Evolutionary conservation across 2,113 vertebrate species (phyloP).

Genomic region (Emydocephalus ijimae): DNA sequence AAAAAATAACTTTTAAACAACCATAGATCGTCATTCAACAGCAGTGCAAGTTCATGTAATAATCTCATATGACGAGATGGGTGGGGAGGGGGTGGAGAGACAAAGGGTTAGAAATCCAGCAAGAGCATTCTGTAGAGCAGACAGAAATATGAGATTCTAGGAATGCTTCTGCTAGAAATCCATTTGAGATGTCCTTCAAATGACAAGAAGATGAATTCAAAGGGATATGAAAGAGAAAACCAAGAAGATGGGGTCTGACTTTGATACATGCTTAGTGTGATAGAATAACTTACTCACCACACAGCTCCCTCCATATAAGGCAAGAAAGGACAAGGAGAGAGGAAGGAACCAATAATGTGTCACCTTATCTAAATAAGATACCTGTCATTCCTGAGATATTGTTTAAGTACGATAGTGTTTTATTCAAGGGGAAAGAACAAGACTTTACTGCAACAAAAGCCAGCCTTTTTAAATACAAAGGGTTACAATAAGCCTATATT

Average conservation of each 20-base stretch:
- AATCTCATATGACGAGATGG: constrained; percentile 48
- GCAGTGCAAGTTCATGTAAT: constrained; percentile 61
- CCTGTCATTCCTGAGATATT: constrained; percentile 71
- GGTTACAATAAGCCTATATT: constrained; percentile 24
- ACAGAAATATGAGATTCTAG: constrained; percentile 63
- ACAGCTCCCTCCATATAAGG: constrained; percentile 65
- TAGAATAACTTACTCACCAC: constrained; percentile 71
- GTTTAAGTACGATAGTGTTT: constrained; percentile 73
- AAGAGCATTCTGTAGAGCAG: constrained; percentile 60
- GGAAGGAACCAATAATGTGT: constrained; percentile 65
- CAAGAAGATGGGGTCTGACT: constrained; percentile 67
- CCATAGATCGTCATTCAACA: constrained; percentile 57
- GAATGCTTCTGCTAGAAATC: constrained; percentile 61
- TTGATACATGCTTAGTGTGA: constrained; percentile 72
- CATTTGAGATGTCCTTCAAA: constrained; percentile 72
- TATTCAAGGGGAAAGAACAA: constrained; percentile 56
- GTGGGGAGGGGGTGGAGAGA: background rate
- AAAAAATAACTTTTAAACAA: constrained; percentile 54
- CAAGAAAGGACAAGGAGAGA: constrained; percentile 42
- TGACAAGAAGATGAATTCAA: constrained; percentile 65
- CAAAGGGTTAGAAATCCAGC: constrained; percentile 62
- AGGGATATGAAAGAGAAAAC: constrained; percentile 62
- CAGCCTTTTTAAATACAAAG: constrained; percentile 46
- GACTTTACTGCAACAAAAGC: constrained; percentile 44
- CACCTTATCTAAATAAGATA: constrained; percentile 76